These are phyloP conservation scores for Pinna nobilis DNA, from an alignment of 1,140 invertebrate genomes.

Conservation along the genomic window DNA sequence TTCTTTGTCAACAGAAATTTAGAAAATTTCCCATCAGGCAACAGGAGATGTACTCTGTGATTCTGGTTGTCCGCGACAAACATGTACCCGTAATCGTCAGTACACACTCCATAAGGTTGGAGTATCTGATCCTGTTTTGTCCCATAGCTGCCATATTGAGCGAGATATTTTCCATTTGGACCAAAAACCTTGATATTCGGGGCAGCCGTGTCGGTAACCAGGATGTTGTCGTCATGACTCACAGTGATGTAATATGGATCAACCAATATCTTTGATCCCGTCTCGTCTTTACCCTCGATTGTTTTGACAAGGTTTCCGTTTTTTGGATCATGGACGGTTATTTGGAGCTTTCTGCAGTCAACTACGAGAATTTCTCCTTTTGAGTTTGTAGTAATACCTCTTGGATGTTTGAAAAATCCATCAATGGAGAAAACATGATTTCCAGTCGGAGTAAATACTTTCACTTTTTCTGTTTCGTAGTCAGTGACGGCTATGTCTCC, in stretches of 20 bases:
- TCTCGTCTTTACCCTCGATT: constrained; percentile 53
- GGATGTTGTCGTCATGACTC: constrained; percentile 54
- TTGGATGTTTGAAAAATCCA: constrained; percentile 66
- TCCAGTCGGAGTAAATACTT: constrained; percentile 61
- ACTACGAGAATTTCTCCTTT: constrained; percentile 67
- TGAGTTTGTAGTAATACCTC: constrained; percentile 63
- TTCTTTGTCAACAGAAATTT: constrained; percentile 60
- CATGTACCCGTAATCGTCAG: constrained; percentile 66
- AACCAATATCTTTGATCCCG: constrained; percentile 52
- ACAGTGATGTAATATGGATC: constrained; percentile 68
- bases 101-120: constrained; percentile 68
- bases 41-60: constrained; percentile 64
- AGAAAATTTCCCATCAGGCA: constrained; percentile 65
- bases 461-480: constrained; percentile 64
- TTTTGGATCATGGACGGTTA: constrained; percentile 62
- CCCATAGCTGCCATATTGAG: constrained; percentile 63
- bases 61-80: constrained; percentile 70
- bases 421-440: constrained; percentile 50
- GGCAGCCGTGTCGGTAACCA: constrained; percentile 67
- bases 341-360: constrained; percentile 55
- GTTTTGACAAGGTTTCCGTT: constrained; percentile 53
- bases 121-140: constrained; percentile 61
- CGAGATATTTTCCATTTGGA: constrained; percentile 47
- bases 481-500: constrained; percentile 69
- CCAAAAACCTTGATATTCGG: constrained; percentile 69